Conservation (phyloP, 1,140 invertebrate genomes). For the Paralvinella palmiformis region DNA sequence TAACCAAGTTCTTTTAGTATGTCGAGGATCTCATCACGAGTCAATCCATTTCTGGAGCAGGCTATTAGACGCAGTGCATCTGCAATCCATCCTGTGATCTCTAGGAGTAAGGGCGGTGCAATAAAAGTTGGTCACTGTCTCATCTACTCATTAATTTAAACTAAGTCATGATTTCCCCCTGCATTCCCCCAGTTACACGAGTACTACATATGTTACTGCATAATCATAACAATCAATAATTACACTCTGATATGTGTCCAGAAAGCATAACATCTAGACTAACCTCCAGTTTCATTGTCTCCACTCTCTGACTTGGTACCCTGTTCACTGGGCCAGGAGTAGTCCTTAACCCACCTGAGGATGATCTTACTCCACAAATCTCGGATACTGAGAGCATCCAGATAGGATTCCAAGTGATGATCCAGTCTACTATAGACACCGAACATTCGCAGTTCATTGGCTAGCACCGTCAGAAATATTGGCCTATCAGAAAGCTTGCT, state of each 20-base stretch:
- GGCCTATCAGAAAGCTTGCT: constrained; percentile 25
- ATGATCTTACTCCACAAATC: constrained; percentile 34
- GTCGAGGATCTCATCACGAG: constrained; percentile 31
- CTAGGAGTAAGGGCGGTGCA: too few species aligned
- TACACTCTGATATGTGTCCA: too few species aligned
- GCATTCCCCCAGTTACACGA: too few species aligned
- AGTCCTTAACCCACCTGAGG: constrained; percentile 34
- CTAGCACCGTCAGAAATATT: constrained; percentile 32
- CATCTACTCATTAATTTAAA: too few species aligned
- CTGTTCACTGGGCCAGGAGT: constrained; percentile 37
- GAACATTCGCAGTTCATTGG: constrained; percentile 30
- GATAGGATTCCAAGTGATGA: constrained; percentile 26
- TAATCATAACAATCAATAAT: too few species aligned
- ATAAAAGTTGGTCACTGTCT: too few species aligned
- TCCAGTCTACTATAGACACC: constrained; percentile 28
- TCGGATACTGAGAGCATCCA: constrained; percentile 23
- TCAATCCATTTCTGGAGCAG: constrained; percentile 37
- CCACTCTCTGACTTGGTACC: too few species aligned
- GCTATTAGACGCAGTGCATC: constrained; percentile 42
- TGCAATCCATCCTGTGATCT: constrained; percentile 39
- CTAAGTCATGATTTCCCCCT: too few species aligned
- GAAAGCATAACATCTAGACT: too few species aligned
- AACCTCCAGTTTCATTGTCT: too few species aligned
- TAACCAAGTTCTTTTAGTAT: constrained; percentile 38
- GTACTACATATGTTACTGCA: too few species aligned